Percentiles rank a stretch among this genome's conserved stretches.
Evolutionary conservation across 2,888 invertebrate species (phyloP).

Genomic region (Drosophila paracracens): DNA sequence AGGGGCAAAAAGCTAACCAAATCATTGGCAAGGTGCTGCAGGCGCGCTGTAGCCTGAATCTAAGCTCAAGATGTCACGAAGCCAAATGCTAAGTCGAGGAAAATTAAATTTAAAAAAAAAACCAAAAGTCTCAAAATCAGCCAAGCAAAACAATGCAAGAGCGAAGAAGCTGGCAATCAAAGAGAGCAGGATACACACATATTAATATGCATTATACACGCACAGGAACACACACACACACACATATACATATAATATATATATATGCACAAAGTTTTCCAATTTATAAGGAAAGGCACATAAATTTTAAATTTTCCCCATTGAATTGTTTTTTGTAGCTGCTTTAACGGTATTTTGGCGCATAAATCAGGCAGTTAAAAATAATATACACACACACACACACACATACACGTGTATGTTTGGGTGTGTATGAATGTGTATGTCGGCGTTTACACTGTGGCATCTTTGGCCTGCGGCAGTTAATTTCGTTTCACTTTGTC

Average conservation of each 20-base stretch:
- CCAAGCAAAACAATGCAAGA: conserved; percentile 14
- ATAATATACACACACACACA: conserved; percentile 1
- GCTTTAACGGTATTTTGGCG: conserved; percentile 70
- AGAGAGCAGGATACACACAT: conserved; percentile 26
- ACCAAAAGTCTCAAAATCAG: conserved; percentile 26
- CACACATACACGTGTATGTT: background rate
- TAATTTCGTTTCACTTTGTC: conserved; percentile 25
- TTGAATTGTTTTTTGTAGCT: conserved; percentile 59
- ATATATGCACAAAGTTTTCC: conserved; percentile 33
- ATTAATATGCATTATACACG: background rate
- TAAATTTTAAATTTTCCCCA: conserved; percentile 71
- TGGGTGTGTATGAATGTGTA: background rate
- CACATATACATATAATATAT: background rate
- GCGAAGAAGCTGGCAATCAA: conserved; percentile 32
- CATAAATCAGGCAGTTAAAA: conserved; percentile 62
- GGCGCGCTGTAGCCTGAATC: background rate
- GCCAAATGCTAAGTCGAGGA: conserved; percentile 42
- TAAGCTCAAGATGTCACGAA: conserved; percentile 60
- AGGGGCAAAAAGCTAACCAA: conserved; percentile 36
- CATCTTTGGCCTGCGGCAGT: conserved; percentile 18
- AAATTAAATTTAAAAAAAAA: conserved; percentile 31
- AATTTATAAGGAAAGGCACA: conserved; percentile 67
- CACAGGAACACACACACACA: background rate
- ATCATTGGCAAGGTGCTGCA: conserved; percentile 41
- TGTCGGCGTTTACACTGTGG: background rate